Conservation (phyloP, 2,797 vertebrate genomes). For the Notolepis coatsorum region DNA sequence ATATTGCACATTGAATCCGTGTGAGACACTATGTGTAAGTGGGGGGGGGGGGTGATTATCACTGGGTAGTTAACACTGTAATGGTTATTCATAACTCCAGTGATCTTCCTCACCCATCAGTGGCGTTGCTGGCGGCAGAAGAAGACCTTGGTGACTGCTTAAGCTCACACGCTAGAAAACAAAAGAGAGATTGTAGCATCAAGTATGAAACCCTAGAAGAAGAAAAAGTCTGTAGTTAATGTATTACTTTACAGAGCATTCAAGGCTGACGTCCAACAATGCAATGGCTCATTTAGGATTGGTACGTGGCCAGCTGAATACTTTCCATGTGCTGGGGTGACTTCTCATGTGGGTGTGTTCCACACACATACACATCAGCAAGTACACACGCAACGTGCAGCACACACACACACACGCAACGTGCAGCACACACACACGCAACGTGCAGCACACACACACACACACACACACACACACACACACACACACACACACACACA, state of each 20-base stretch:
- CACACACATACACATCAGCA: not conserved
- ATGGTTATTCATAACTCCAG: not conserved
- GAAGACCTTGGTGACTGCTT: not conserved
- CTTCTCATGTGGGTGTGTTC: not conserved
- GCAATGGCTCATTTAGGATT: not conserved
- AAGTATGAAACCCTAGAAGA: not conserved
- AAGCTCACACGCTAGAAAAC: conserved; percentile 51
- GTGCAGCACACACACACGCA: not conserved
- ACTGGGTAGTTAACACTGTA: too few species aligned
- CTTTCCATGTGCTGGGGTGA: not conserved
- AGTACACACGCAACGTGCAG: not conserved
- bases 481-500: not conserved
- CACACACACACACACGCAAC: not conserved
- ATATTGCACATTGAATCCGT: too few species aligned
- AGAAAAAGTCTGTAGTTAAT: conserved; percentile 44
- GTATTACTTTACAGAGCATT: conserved; percentile 35
- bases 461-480: not conserved
- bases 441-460: too few species aligned
- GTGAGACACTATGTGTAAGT: too few species aligned
- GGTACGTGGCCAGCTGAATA: not conserved
- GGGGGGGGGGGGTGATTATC: too few species aligned
- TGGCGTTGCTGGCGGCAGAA: conserved; percentile 9
- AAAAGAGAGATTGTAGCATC: conserved; percentile 44
- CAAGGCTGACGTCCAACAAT: conserved; percentile 14
- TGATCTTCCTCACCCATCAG: conserved; percentile 52